Base-by-base conservation (phyloP, 2,797 vertebrate species). In the Acropternis orthonyx region DNA sequence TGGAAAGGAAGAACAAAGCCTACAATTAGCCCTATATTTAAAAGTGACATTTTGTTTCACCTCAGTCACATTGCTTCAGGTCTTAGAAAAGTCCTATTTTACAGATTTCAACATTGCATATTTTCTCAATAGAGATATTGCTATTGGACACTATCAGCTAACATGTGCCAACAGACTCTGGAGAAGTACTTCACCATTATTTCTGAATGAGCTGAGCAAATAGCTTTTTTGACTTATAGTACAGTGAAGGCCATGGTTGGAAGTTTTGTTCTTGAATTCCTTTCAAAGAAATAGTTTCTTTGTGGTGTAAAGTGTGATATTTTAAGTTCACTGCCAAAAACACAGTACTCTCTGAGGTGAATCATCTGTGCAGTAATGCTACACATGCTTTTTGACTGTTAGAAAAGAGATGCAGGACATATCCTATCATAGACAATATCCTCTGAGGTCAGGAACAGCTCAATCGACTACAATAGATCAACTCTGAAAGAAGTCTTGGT, bases 181-280 rank as follows among this genome's bases (percentile, higher is more conserved):
- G 77, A 52, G 22, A 92, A 77, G n/a, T 56, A 80, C 20, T 61
- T 89, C 21, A 28, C 32, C 36, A 73, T 59, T 91, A 88, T 66
- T 97, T 93, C 79, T 81, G n/a, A 89, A 94, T 88, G 76, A 89
- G n/a, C 24, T 61, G 19, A 27, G 44, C 71, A 93, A 76, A 92
- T 43, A 58, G n/a, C 17, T 81, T 92, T 88, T 66, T 59, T 86
- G n/a, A 88, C 90, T 88, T 86, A 92, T 68, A 89, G 61, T 75
- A 48, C 91, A 84, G n/a, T n/a, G 75, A 89, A 86, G 55, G 66
- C 22, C 63, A 76, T 7, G 9, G 55, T 19, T 81, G 51, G 32
- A 43, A 85, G 39, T n/a, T 86, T 86, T 75, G 51, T 26, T 74
- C 41, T 93, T 90, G 73, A 94, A 71, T 75, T 92, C 26, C 52